Base-by-base conservation (phyloP, 1,140 invertebrate genomes). In the Capitella teleta region DNA sequence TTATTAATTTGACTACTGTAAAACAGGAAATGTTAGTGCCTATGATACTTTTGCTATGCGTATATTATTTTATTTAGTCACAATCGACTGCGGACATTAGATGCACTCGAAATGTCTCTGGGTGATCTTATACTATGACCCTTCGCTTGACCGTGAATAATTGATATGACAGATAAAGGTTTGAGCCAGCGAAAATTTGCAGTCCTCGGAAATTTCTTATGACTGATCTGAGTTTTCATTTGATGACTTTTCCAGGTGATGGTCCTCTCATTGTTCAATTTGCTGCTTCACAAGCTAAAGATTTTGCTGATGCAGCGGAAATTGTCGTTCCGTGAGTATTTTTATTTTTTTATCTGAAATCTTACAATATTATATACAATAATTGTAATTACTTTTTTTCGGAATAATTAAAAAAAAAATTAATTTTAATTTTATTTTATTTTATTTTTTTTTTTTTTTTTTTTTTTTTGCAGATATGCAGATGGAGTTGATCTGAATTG, bases 401-500 rank as follows among this genome's bases (percentile, higher is more conserved):
- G 36, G 21, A 24, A 38, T 37, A 5, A 51, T 23, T 51, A 40
- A 10, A 36, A 18, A 19, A 14, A 25, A 19, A n/a, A 10, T n/a
- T 32, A n/a, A 32, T 32, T 8, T 32, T 10, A 32, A 8, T 10
- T 32, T n/a, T 32, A 8, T 8, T 24, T 38, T 47, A 25, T n/a
- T 0, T 56, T 51, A 6, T 10, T 30, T 48, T 12, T 18, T 26
- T 26, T 36, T 55, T 16, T 52, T n/a, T 56, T 52, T 56, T n/a
- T n/a, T n/a, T n/a, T 50, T 60, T 60, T 62, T 66, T 69, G 25
- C 53, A 86, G 83, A 18, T 80, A 84, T 76, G 80, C 81, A 42
- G 83, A 89, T 78, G 93, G 92, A 21, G 82, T 93, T 2, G 92
- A 97, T 76, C 73, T 98, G 28, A 98, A 97, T 66, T 96, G 92